These are phyloP conservation scores for Xerus rutilus DNA, from an alignment of 2,797 vertebrate species.

Conservation along the genomic window DNA sequence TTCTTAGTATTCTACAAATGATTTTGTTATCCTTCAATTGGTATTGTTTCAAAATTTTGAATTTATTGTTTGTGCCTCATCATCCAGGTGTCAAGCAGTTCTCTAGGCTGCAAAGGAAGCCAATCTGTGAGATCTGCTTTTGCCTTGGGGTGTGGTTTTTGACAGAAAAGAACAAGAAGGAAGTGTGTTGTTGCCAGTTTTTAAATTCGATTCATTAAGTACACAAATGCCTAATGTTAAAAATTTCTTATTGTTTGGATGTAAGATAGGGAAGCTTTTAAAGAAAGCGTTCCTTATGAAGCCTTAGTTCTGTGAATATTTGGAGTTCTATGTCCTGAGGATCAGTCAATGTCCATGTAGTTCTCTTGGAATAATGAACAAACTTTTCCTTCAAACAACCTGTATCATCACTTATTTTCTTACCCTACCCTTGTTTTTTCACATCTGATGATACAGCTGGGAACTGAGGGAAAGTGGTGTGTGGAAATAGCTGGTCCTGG, in stretches of 20 bases:
- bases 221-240: background rate
- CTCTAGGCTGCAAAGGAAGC: background rate
- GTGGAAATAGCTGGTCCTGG: background rate
- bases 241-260: background rate
- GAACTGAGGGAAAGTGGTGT: background rate
- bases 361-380: background rate
- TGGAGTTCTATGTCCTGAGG: background rate
- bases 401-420: background rate
- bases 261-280: background rate
- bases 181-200: constrained; percentile 33
- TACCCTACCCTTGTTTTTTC: background rate
- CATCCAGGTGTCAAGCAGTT: constrained; percentile 35
- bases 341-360: background rate
- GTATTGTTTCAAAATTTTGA: background rate
- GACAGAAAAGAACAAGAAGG: constrained; percentile 42
- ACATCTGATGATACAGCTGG: background rate
- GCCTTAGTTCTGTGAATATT: background rate
- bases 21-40: constrained; percentile 42
- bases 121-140: constrained; percentile 30
- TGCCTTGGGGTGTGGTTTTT: background rate
- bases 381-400: background rate
- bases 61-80: constrained; percentile 43
- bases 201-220: constrained; percentile 48
- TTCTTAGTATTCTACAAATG: background rate
- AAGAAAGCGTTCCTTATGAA: background rate